Percentiles rank a stretch among this genome's conserved stretches.
phyloP scores from a whole-genome alignment of 2,888 invertebrate genomes.

The Trachelus iudaicus region DNA sequence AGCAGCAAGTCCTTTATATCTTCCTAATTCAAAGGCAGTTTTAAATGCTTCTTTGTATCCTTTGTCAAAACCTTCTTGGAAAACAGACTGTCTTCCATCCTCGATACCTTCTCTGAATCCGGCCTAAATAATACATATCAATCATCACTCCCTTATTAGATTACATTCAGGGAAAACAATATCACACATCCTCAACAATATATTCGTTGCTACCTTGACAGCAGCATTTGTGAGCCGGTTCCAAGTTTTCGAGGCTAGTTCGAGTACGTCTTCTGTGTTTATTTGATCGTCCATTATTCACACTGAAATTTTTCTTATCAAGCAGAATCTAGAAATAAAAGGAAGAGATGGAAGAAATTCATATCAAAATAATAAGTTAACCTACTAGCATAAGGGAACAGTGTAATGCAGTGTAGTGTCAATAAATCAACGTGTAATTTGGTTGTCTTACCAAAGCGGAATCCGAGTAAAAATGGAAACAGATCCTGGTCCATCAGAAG shows the following conservation, averaged over 20 bases:
- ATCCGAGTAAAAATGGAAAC: conserved; percentile 19
- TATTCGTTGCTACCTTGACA: conserved; percentile 37
- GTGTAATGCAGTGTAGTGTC: not conserved
- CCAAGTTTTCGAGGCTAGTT: conserved; percentile 54
- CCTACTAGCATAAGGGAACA: not conserved
- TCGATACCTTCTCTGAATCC: conserved; percentile 77
- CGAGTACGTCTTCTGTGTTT: conserved; percentile 41
- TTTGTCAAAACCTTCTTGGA: conserved; percentile 77
- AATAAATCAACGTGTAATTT: not conserved
- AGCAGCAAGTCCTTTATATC: conserved; percentile 61
- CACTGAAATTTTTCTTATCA: conserved; percentile 6
- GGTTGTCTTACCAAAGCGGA: not conserved
- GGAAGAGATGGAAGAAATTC: not conserved
- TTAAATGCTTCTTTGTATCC: conserved; percentile 77
- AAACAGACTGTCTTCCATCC: conserved; percentile 73
- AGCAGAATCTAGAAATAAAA: not conserved
- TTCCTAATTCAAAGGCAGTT: conserved; percentile 72
- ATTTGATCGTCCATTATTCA: conserved; percentile 34
- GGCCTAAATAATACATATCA: conserved; percentile 62
- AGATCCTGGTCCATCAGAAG: conserved; percentile 28
- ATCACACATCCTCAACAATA: not conserved
- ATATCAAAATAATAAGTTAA: not conserved
- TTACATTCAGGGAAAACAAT: not conserved
- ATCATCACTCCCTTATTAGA: not conserved
- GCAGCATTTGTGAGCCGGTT: conserved; percentile 43